Conservation (phyloP, 2,888 invertebrate genomes). For the Phlogophora meticulosa region DNA sequence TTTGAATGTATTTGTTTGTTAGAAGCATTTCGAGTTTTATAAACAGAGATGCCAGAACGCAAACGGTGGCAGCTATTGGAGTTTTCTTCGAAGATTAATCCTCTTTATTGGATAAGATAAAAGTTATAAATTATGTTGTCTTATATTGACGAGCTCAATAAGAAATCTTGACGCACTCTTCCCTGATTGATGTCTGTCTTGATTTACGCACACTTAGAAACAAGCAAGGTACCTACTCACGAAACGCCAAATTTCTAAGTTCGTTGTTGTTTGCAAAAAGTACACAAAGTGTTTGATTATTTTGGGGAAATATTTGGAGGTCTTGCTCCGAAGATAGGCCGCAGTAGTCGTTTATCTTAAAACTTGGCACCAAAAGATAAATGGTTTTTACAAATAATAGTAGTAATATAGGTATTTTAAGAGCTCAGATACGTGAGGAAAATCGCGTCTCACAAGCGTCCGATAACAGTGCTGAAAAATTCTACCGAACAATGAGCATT, state of each 20-base stretch:
- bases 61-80: background rate
- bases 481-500: background rate
- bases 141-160: slow-evolving; percentile 13
- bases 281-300: slow-evolving; percentile 35
- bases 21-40: background rate
- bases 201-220: slow-evolving; percentile 31
- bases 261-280: slow-evolving; percentile 38
- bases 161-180: slow-evolving; percentile 13
- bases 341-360: slow-evolving; percentile 2
- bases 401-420: background rate
- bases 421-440: background rate
- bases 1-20: slow-evolving; percentile 28
- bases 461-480: background rate
- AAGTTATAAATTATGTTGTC: slow-evolving; percentile 27
- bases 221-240: slow-evolving; percentile 17
- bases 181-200: slow-evolving; percentile 33
- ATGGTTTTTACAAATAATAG: background rate
- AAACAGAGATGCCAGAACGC: background rate
- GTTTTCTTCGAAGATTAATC: slow-evolving; percentile 1
- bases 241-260: slow-evolving; percentile 45
- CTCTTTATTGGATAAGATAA: slow-evolving; percentile 1
- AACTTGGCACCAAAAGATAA: slow-evolving; percentile 3
- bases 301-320: slow-evolving; percentile 27
- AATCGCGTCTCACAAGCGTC: background rate
- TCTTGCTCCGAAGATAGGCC: background rate